Base-by-base conservation (phyloP, 1,140 invertebrate genomes). In the Gerris buenoi region DNA sequence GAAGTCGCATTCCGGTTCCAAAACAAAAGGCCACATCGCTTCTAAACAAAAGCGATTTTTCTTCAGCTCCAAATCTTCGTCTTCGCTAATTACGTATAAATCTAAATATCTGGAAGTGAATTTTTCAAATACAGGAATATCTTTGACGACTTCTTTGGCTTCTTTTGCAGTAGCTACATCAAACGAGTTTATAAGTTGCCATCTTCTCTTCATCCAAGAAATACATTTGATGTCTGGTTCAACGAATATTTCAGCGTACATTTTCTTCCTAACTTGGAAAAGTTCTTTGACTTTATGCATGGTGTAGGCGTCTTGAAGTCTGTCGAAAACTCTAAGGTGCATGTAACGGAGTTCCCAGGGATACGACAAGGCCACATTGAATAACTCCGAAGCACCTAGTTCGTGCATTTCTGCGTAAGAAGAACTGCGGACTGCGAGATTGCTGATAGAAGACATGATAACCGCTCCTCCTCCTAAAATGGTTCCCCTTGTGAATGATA, bases 51-150 rank as follows among this genome's bases (percentile, higher is more conserved):
- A 61, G 22, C 59, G 59, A 25, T 61, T 25, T 61, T 61, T 61
- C 25, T 61, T 61, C 22, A 61, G 22, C 22, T 61, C 59, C n/a
- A 61, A 22, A 25, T 61, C 59, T 18, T 46, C 33, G 22, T 61
- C 59, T 18, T 46, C 33, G 22, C 59, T 61, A 22, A 61, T n/a
- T n/a, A 61, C 59, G 10, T 22, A n/a, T 3, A 61, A 10, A 25
- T 61, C 59, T 25, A 61, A 61, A 61, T 61, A 61, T 61, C 22
- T 61, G 3, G 59, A 61, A 5, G 59, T 61, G 59, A 22, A 25
- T 10, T n/a, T 3, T 25, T n/a, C 59, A 25, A 13, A n/a, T 5
- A 61, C 22, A 5, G 59, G 59, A 61, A 61, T 25, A 22, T 61
- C 25, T 25, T 61, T 25, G 3, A 61, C 22, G 3, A 61, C 10